Conservation (phyloP, 2,888 invertebrate species). For the Isotomurus palustris region DNA sequence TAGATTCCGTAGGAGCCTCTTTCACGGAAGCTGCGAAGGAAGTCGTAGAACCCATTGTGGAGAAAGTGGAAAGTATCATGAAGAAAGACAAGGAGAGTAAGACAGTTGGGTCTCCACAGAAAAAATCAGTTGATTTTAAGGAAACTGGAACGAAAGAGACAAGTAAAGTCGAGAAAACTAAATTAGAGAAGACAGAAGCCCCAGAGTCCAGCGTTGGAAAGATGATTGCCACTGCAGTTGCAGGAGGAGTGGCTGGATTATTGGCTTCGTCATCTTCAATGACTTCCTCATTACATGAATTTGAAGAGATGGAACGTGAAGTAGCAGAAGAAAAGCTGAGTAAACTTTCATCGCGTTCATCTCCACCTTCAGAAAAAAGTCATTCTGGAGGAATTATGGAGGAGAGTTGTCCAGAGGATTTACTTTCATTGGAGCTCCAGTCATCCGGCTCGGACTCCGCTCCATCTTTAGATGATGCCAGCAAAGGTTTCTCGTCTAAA, state of each 20-base stretch:
- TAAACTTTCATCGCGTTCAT: too few relatives aligned
- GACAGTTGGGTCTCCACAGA: too few relatives aligned
- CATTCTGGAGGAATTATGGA: constrained; percentile 30
- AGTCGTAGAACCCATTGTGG: neutral
- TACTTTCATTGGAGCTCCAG: constrained; percentile 29
- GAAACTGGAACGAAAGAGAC: neutral
- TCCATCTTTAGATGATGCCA: neutral
- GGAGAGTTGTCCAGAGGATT: constrained; percentile 34
- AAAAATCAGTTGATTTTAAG: too few relatives aligned
- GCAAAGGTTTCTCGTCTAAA: neutral
- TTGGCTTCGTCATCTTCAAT: neutral
- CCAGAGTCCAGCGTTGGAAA: neutral
- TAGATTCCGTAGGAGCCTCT: neutral
- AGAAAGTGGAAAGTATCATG: too few relatives aligned
- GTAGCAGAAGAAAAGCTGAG: neutral
- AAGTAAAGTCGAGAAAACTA: neutral
- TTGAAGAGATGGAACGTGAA: neutral
- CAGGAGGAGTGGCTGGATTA: neutral
- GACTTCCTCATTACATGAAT: neutral
- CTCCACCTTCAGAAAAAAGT: neutral
- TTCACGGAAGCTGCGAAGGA: neutral
- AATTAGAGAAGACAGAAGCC: neutral
- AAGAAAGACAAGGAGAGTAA: too few relatives aligned
- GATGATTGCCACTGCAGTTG: neutral
- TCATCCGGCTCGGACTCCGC: constrained; percentile 15